These are phyloP conservation scores for Propithecus deckenii DNA, from an alignment of 2,797 vertebrate genomes.

Conservation along the genomic window DNA sequence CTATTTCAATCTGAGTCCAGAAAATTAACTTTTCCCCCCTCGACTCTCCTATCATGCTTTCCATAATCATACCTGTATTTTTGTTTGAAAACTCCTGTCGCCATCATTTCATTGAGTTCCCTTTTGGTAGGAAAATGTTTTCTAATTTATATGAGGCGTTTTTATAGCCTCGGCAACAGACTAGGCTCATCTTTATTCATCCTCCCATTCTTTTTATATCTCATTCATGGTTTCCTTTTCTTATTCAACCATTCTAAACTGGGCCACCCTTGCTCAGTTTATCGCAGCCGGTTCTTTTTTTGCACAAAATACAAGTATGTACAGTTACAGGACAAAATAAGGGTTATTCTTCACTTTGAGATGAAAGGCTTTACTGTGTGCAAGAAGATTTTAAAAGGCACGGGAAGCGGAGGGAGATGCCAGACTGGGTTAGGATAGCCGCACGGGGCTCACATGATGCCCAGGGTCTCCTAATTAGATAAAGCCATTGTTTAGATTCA, in stretches of 20 bases:
- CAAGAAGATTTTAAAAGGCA: conserved; percentile 67
- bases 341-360: conserved; percentile 41
- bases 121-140: conserved; percentile 45
- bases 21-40: conserved; percentile 16
- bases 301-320: background rate
- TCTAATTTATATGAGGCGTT: conserved; percentile 22
- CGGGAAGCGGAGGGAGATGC: conserved; percentile 56
- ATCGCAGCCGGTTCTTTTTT: background rate
- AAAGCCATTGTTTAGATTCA: conserved; percentile 87
- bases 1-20: conserved; percentile 19
- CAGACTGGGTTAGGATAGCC: conserved; percentile 72
- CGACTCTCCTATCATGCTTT: background rate
- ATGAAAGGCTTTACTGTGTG: conserved; percentile 33
- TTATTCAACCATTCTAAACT: conserved; percentile 45
- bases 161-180: conserved; percentile 51
- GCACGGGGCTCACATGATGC: conserved; percentile 79
- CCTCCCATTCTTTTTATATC: conserved; percentile 39
- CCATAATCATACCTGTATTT: conserved; percentile 34
- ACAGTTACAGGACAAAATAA: conserved; percentile 52
- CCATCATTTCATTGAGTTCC: background rate
- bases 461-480: conserved; percentile 87
- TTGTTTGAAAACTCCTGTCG: background rate
- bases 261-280: conserved; percentile 14
- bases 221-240: conserved; percentile 52
- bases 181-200: conserved; percentile 53